A percentile compares a stretch with the other conserved stretches of the same genome.
These are phyloP conservation scores for Hypomecis atomaria DNA, from an alignment of 2,888 invertebrate genomes.

Conservation along the genomic window DNA sequence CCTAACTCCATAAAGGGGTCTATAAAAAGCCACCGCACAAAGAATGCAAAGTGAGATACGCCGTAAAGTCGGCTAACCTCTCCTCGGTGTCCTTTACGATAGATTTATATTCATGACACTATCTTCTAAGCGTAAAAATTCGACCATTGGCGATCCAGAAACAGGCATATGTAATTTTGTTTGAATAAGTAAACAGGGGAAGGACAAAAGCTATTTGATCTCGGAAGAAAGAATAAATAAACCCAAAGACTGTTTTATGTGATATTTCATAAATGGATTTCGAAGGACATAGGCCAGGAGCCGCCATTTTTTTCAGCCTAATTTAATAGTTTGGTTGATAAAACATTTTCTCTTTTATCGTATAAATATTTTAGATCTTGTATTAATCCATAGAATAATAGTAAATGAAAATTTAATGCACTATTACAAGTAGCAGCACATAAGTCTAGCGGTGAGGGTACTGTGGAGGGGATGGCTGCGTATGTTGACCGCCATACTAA, in stretches of 20 bases:
- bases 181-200: slow-evolving; percentile 83
- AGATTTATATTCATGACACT: slow-evolving; percentile 85
- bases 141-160: slow-evolving; percentile 82
- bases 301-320: background rate
- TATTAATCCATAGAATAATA: no score
- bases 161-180: slow-evolving; percentile 85
- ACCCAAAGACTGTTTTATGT: slow-evolving; percentile 73
- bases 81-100: slow-evolving; percentile 81
- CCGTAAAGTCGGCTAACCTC: slow-evolving; percentile 75
- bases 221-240: slow-evolving; percentile 75
- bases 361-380: no score
- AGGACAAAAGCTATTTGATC: slow-evolving; percentile 84
- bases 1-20: slow-evolving; percentile 79
- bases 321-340: no score
- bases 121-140: slow-evolving; percentile 83
- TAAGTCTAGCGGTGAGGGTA: no score
- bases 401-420: no score
- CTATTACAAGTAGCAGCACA: no score
- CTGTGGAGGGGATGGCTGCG: no score
- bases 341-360: no score
- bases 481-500: no score
- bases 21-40: slow-evolving; percentile 78
- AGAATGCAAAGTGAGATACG: slow-evolving; percentile 83
- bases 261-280: slow-evolving; percentile 80
- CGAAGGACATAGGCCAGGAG: slow-evolving; percentile 55